Base-by-base conservation (phyloP, 2,113 vertebrate genomes). In the Erythrocercus mccallii region DNA sequence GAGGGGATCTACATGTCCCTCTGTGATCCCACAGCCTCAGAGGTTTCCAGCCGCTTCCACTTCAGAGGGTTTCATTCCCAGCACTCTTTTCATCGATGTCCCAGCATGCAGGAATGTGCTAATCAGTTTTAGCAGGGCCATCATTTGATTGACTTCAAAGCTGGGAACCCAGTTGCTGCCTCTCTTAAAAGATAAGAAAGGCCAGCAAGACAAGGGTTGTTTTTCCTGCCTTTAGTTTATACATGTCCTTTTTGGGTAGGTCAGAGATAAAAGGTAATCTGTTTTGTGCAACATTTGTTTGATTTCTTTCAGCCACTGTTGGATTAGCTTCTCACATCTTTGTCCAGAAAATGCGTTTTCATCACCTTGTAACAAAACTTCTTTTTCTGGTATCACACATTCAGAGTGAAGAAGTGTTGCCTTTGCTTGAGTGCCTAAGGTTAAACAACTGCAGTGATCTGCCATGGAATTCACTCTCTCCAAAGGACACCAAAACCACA, bases 141-240 rank as follows among this genome's bases (percentile, higher is more conserved):
- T 86, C n/a, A 58, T 81, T 71, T 74, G 60, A 73, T 33, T 47
- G 80, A 88, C 86, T 96, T 96, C 96, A 96, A 94, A 95, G 88
- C 85, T 90, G 40, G 45, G 40, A 88, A 66, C 37, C 12, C 53
- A 62, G 47, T 61, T 81, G 48, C 61, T 68, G 31, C 27, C 21
- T 30, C 44, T 74, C 80, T 88, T 78, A 72, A 86, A 57, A 93
- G 90, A 95, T 90, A 92, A 92, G 90, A 71, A 74, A 72, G 44
- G 57, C 40, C 73, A 94, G 44, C 30, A 86, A 69, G 69, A 84
- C 51, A 92, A 90, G 37, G 27, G 76, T 23, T 94, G 60, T 90
- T 94, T 95, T 96, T 17, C 65, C 28, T 93, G 80, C 53, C 40
- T 95, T 84, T 93, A 65, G 44, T 84, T 92, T 79, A 60, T 64